Evolutionary conservation across 2,797 vertebrate genomes (phyloP), one percentile per base, ranked within the genome.

Genomic region (Gallinago stenura): DNA sequence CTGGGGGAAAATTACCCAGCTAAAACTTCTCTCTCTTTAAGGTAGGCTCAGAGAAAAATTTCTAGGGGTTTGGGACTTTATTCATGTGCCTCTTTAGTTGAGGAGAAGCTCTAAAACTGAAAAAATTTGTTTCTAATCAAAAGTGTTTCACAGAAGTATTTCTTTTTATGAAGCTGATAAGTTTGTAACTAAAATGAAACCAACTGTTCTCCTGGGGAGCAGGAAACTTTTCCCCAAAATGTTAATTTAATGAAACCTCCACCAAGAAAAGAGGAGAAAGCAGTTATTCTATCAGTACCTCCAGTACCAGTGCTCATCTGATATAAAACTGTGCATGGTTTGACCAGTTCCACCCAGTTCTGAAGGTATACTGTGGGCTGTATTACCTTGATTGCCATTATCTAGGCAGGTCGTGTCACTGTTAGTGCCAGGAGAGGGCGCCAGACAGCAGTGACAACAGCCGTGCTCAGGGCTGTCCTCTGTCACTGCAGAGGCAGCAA

Each of bases 371-470:
- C 5, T 10, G 24, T 17, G 25, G 31, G 13, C 16, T 30, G 45
- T 45, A 25, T 13, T 12, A 8, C 0, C 8, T 60, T 8, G 19
- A 21, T 41, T 56, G 43, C 12, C 9, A 1, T 1, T 15, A 26
- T 10, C 2, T 2, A 18, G 81, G 0, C 64, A 1, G 15, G 10
- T 31, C 1, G 3, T n/a, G 66, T 46, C 35, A 30, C 66, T 18
- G 15, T 0, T 24, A 5, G 13, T 46, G 69, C 96, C 96, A 77
- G 95, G 84, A 96, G 97, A 95, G 89, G 97, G 96, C 96, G 91
- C 61, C 93, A 96, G 80, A 75, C 30, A 58, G 77, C 90, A 90
- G 61, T 4, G 79, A 24, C 85, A 89, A 10, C 6, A 18, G 3
- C 45, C 18, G 11, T 37, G 53, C 50, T 46, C 25, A 0, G 15